phyloP scores from a whole-genome alignment of 30 jellyfish, hydroid and myxozoan species.

The Hydra vulgaris region DNA sequence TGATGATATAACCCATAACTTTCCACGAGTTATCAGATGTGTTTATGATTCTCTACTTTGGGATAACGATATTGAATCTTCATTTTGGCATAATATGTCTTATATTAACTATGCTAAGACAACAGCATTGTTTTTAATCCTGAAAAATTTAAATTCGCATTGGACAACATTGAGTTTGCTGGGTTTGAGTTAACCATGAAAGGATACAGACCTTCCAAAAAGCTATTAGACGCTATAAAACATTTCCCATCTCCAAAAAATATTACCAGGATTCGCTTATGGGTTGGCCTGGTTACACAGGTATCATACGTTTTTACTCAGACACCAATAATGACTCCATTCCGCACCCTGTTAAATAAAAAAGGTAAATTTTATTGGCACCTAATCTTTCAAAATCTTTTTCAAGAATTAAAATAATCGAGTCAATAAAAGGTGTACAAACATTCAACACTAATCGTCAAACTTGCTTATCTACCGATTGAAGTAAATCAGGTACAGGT shows the following conservation, averaged over 20 bases:
- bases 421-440: conserved; percentile 25
- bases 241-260: no score
- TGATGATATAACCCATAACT: conserved; percentile 40
- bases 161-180: conserved; percentile 58
- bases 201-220: conserved; percentile 22
- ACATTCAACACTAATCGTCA: conserved; percentile 31
- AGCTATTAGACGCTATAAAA: conserved; percentile 13
- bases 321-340: no score
- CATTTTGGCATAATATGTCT: no score
- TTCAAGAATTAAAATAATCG: conserved; percentile 15
- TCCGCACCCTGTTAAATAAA: no score
- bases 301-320: no score
- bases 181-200: conserved; percentile 43
- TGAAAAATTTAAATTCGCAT: no score
- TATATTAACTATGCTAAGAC: no score
- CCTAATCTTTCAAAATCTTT: neutral
- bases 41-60: no score
- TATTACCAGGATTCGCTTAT: conserved; percentile 40
- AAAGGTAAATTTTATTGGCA: no score
- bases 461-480: conserved; percentile 46
- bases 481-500: conserved; percentile 53
- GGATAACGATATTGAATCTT: no score
- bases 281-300: conserved; percentile 58
- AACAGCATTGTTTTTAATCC: no score
- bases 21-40: no score